Percentiles rank a stretch among this genome's conserved stretches.
Evolutionary conservation across 2,113 vertebrate species (phyloP).

Genomic region (Herpetotheres cachinnans): DNA sequence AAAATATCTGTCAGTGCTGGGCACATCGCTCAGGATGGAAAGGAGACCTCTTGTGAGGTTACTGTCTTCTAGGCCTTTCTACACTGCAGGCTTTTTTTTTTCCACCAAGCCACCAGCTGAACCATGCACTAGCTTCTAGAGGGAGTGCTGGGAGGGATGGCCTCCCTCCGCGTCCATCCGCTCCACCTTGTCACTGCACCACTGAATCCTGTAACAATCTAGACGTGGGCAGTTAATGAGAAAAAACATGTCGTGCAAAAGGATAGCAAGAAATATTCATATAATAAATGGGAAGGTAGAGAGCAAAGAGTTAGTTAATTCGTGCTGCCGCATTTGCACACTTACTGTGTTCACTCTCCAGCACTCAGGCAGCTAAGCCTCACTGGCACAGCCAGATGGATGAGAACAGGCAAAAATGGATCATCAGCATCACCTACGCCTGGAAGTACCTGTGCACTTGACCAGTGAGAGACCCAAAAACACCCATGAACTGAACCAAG

Average conservation of each 20-base stretch:
- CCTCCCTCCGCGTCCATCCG: neutral
- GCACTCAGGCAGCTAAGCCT: neutral
- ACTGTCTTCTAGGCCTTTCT: neutral
- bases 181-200: neutral
- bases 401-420: neutral
- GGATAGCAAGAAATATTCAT: neutral
- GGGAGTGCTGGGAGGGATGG: neutral
- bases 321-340: neutral
- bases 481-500: neutral
- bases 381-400: neutral
- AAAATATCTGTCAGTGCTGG: neutral
- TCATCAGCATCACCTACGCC: neutral
- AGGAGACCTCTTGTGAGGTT: neutral
- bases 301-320: neutral
- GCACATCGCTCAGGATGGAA: neutral
- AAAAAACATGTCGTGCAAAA: rapidly evolving
- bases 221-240: neutral
- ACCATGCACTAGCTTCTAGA: neutral
- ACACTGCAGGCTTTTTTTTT: no score
- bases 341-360: neutral
- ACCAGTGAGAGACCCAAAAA: neutral
- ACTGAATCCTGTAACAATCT: neutral
- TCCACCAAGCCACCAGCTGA: neutral
- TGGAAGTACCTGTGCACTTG: no score
- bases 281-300: rapidly evolving